These are phyloP conservation scores for Hemiscyllium ocellatum DNA, from an alignment of 2,113 vertebrate species.

Conservation along the genomic window DNA sequence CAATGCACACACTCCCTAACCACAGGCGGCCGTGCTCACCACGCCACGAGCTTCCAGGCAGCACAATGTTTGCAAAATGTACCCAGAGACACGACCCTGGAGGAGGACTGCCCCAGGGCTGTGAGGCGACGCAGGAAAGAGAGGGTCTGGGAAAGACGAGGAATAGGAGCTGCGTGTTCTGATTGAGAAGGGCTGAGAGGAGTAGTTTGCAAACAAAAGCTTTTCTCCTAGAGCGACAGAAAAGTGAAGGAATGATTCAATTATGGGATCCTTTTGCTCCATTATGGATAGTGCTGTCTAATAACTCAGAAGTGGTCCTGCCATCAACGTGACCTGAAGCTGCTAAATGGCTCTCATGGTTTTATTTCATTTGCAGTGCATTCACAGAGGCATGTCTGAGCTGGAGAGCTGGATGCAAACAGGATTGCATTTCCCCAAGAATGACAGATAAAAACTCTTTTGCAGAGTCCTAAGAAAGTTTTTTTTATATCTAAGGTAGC, in stretches of 20 bases:
- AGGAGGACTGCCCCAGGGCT: background rate
- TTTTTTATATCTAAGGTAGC: background rate
- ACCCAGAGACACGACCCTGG: too few species aligned
- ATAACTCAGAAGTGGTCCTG: background rate
- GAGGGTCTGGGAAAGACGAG: too few species aligned
- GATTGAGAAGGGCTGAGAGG: background rate
- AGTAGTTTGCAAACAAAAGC: background rate
- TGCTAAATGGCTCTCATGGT: background rate
- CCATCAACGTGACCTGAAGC: background rate
- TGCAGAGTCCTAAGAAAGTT: background rate
- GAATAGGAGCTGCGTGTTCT: background rate
- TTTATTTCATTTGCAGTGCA: background rate
- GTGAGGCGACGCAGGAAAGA: too few species aligned
- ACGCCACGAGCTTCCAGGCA: background rate
- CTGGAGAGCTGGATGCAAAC: background rate
- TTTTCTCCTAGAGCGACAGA: background rate
- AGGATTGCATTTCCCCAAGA: background rate
- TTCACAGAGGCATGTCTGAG: background rate
- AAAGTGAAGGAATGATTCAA: slow-evolving; percentile 9
- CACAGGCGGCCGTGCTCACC: background rate
- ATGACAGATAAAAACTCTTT: background rate
- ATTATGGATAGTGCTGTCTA: slow-evolving; percentile 29
- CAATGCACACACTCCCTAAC: background rate
- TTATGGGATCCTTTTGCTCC: slow-evolving; percentile 30
- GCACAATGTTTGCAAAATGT: too few species aligned